These are phyloP conservation scores for Trichacis sp. DNA, from an alignment of 2,888 invertebrate genomes.

Conservation along the genomic window DNA sequence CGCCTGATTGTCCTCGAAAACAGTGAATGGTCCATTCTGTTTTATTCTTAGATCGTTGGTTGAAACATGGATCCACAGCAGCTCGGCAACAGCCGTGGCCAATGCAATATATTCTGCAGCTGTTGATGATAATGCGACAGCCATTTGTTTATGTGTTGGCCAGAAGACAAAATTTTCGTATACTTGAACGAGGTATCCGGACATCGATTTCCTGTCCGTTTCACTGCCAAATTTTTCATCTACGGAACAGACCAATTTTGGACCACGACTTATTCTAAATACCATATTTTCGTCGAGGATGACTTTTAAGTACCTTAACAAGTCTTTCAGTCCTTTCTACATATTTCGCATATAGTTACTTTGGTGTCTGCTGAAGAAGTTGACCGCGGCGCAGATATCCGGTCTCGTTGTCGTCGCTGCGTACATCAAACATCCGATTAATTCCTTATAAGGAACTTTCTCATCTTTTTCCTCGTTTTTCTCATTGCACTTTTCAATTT, in stretches of 20 bases:
- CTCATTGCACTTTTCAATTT: no score
- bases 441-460: no score
- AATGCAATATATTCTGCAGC: no score
- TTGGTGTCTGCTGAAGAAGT: no score
- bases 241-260: neutral
- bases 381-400: constrained; percentile 26
- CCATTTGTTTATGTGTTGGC: constrained; percentile 52
- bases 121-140: no score
- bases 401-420: constrained; percentile 29
- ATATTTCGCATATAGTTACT: no score
- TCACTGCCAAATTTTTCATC: constrained; percentile 6
- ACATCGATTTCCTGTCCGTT: constrained; percentile 47
- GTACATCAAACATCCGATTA: constrained; percentile 36
- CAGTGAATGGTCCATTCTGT: constrained; percentile 10
- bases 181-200: constrained; percentile 50
- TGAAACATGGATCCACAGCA: constrained; percentile 47
- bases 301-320: constrained; percentile 29
- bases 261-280: neutral
- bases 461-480: neutral
- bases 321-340: constrained; percentile 29
- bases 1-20: constrained; percentile 47
- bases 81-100: constrained; percentile 45
- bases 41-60: constrained; percentile 41
- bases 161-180: constrained; percentile 50
- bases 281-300: constrained; percentile 1